Conservation (phyloP, 2,888 invertebrate species). For the Agrilus cyanescens region DNA sequence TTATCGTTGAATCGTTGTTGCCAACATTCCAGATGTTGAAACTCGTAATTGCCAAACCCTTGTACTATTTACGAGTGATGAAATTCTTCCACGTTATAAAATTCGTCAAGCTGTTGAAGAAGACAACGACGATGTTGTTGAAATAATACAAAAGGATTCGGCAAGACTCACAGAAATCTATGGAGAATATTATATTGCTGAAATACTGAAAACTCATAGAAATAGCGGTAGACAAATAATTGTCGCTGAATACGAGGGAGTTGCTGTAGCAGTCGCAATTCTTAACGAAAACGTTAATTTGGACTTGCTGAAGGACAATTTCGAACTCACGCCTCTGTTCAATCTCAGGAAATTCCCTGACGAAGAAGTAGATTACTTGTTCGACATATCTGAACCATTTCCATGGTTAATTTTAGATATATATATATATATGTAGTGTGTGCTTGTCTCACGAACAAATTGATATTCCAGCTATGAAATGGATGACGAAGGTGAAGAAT, state of each 20-base stretch:
- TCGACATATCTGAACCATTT: no score
- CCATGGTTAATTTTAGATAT: no score
- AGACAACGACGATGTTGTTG: slow-evolving; percentile 62
- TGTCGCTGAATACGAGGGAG: slow-evolving; percentile 41
- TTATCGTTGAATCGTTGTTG: no score
- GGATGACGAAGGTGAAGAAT: no score
- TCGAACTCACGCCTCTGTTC: slow-evolving; percentile 39
- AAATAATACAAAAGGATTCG: slow-evolving; percentile 46
- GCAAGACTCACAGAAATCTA: slow-evolving; percentile 41
- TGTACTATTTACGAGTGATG: no score
- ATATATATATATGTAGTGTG: no score
- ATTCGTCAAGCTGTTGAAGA: slow-evolving; percentile 54
- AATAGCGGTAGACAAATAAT: slow-evolving; percentile 45
- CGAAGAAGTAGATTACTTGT: no score
- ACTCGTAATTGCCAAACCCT: no score
- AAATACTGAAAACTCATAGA: slow-evolving; percentile 45
- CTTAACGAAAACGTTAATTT: slow-evolving; percentile 48
- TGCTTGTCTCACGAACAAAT: no score
- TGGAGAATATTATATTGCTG: slow-evolving; percentile 57
- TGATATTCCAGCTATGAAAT: no score
- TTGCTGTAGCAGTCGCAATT: slow-evolving; percentile 47
- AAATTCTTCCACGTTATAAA: slow-evolving; percentile 23
- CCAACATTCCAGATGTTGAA: no score
- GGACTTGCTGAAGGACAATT: slow-evolving; percentile 45
- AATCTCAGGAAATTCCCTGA: no score